Conservation (phyloP, 2,797 vertebrate genomes). For the Anableps anableps region DNA sequence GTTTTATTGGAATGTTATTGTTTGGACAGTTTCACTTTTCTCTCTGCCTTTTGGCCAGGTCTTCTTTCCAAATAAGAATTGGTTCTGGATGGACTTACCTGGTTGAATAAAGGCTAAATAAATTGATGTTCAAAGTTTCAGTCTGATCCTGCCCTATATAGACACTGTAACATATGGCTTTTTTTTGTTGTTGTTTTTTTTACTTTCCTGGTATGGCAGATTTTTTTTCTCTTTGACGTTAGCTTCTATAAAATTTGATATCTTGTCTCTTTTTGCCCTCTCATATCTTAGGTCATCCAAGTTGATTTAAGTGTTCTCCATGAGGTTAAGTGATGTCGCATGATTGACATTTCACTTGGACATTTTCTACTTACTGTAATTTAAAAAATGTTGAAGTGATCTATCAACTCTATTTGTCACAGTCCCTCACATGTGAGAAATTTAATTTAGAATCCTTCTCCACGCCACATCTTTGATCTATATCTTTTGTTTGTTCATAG, state of each 20-base stretch:
- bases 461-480: neutral
- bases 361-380: neutral
- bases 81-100: neutral
- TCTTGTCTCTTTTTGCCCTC: neutral
- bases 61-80: neutral
- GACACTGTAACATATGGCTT: no score
- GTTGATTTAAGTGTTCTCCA: neutral
- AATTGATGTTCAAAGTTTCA: neutral
- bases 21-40: no score
- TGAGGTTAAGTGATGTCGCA: conserved; percentile 12
- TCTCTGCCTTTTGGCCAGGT: no score
- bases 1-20: no score
- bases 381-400: conserved; percentile 2
- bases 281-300: conserved; percentile 1
- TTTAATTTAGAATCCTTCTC: neutral
- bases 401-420: conserved; percentile 4
- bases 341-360: conserved; percentile 3
- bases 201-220: neutral
- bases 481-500: neutral
- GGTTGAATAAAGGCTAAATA: neutral
- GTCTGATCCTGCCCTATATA: no score
- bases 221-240: neutral
- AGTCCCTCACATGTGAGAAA: neutral
- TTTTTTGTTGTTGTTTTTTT: no score
- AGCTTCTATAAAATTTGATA: conserved; percentile 9